Percentiles rank a stretch among this genome's conserved stretches.
These are phyloP conservation scores for Hesperophylax magnus DNA, from an alignment of 1,140 invertebrate genomes.

Conservation along the genomic window DNA sequence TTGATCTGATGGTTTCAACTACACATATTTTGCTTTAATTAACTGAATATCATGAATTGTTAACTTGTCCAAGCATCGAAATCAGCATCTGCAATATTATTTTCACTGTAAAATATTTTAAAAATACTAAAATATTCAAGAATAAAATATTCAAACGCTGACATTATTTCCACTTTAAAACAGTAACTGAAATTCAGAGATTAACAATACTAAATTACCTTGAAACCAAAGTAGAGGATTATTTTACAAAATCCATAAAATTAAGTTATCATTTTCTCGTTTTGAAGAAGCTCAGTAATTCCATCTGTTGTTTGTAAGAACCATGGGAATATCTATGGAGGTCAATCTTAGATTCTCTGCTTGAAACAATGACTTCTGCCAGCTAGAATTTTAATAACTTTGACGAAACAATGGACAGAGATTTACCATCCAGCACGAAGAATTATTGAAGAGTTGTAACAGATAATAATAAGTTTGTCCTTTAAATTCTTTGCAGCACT, in stretches of 20 bases:
- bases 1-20: no score
- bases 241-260: neutral
- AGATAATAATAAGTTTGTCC: neutral
- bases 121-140: neutral
- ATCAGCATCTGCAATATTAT: neutral
- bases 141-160: neutral
- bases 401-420: neutral
- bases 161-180: neutral
- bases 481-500: neutral
- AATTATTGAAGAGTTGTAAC: no score
- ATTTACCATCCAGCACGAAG: neutral
- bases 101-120: neutral
- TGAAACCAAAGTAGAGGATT: neutral
- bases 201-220: neutral
- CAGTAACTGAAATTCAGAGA: neutral
- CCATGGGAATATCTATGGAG: constrained; percentile 5
- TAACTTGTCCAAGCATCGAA: neutral
- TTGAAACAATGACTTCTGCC: neutral
- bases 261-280: neutral
- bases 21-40: no score
- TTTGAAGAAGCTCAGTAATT: neutral
- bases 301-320: neutral
- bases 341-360: neutral
- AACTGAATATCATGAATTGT: neutral
- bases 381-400: neutral